A percentile compares a stretch with the other conserved stretches of the same genome.
These are phyloP conservation scores for Limnodromus scolopaceus DNA, from an alignment of 2,797 vertebrate species.

Conservation along the genomic window DNA sequence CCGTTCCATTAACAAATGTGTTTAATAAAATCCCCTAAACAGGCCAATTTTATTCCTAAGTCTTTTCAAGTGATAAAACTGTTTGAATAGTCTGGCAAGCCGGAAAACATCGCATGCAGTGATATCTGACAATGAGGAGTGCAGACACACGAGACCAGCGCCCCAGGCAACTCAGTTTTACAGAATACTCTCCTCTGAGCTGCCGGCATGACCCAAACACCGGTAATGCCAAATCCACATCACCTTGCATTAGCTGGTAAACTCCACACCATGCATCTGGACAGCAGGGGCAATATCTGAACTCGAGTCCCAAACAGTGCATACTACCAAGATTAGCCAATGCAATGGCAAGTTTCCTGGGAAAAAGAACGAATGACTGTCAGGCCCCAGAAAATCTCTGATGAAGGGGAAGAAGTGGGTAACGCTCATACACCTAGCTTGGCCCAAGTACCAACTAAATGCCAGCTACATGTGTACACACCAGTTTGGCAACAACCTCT, in stretches of 20 bases:
- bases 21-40: neutral
- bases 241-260: neutral
- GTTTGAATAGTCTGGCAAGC: neutral
- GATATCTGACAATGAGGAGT: neutral
- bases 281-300: neutral
- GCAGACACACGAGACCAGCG: neutral
- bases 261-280: neutral
- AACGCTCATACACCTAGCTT: neutral
- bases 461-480: neutral
- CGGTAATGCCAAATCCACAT: neutral
- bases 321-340: neutral
- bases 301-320: neutral
- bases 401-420: neutral
- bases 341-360: neutral
- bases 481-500: too few relatives aligned
- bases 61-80: neutral
- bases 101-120: neutral
- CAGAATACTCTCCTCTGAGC: neutral
- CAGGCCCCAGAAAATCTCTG: neutral
- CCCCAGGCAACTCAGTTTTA: neutral
- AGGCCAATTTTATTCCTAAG: neutral
- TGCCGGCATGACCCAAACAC: neutral
- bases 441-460: neutral
- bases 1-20: neutral
- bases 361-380: neutral